A percentile compares a stretch with the other conserved stretches of the same genome.
These are phyloP conservation scores for Eupristina koningsbergeri DNA, from an alignment of 1,140 invertebrate genomes.

Conservation along the genomic window DNA sequence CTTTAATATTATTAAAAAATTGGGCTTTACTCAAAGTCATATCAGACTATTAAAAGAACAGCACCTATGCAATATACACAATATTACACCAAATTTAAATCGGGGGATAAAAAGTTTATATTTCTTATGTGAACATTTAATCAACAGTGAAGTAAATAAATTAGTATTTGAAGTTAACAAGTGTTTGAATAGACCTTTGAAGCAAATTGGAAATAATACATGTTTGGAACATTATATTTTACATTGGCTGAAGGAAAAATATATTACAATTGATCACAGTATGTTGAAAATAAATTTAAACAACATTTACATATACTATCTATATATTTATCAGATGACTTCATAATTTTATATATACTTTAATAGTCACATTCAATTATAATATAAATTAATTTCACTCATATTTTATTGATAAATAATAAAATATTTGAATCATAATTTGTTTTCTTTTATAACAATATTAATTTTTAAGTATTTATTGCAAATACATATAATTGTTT, in stretches of 20 bases:
- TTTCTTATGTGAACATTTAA: conserved; percentile 33
- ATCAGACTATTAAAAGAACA: neutral
- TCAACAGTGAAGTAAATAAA: neutral
- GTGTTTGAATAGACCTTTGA: neutral
- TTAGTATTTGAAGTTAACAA: conserved; percentile 31
- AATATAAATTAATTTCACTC: too few species aligned
- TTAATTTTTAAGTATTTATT: too few species aligned
- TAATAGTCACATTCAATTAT: too few species aligned
- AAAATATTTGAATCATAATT: too few species aligned
- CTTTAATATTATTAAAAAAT: conserved; percentile 25
- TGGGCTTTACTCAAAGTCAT: conserved; percentile 25
- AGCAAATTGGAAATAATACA: neutral
- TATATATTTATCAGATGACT: too few species aligned
- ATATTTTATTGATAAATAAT: too few species aligned
- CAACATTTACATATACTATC: too few species aligned
- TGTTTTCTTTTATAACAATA: too few species aligned
- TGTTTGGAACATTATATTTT: conserved; percentile 32
- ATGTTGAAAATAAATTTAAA: neutral
- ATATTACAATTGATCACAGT: conserved; percentile 35
- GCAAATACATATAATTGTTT: neutral
- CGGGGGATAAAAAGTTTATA: conserved; percentile 44
- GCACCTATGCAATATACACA: neutral
- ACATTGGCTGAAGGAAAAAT: conserved; percentile 24
- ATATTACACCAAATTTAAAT: conserved; percentile 35
- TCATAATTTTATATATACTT: too few species aligned